Percentiles rank a stretch among this genome's conserved stretches.
phyloP scores from a whole-genome alignment of 35 echinoderm and acorn worm species.

The Apostichopus parvimensis region DNA sequence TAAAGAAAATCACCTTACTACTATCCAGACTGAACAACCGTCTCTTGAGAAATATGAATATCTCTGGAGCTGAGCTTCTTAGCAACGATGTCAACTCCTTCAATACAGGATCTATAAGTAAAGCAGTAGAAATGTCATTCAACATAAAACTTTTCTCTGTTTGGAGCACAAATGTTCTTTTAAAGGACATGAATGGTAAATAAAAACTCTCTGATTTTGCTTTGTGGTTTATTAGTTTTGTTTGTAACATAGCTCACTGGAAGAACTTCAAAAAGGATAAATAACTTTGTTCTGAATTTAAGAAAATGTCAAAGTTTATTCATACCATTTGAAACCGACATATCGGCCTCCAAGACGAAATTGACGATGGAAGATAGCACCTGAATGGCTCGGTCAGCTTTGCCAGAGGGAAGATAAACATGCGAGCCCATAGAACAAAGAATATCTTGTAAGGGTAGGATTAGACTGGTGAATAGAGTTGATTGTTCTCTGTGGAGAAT shows the following conservation, averaged over 20 bases:
- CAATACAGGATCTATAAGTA: neutral
- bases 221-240: too few species aligned
- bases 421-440: constrained; percentile 27
- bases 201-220: too few species aligned
- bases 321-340: neutral
- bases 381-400: constrained; percentile 35
- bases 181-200: too few species aligned
- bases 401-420: constrained; percentile 5
- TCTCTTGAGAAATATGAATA: constrained; percentile 26
- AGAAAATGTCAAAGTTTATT: neutral
- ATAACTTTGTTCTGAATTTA: neutral
- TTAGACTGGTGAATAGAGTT: neutral
- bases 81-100: neutral
- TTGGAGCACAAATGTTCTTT: too few species aligned
- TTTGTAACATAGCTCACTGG: neutral
- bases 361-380: neutral
- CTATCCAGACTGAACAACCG: neutral
- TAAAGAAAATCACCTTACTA: neutral
- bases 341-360: neutral
- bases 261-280: neutral
- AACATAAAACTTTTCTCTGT: too few species aligned
- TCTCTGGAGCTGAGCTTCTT: neutral
- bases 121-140: neutral
- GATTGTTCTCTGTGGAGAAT: neutral
- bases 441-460: constrained; percentile 13